phyloP scores from a whole-genome alignment of 2,888 invertebrate genomes.

The Gymnosoma rotundatum region DNA sequence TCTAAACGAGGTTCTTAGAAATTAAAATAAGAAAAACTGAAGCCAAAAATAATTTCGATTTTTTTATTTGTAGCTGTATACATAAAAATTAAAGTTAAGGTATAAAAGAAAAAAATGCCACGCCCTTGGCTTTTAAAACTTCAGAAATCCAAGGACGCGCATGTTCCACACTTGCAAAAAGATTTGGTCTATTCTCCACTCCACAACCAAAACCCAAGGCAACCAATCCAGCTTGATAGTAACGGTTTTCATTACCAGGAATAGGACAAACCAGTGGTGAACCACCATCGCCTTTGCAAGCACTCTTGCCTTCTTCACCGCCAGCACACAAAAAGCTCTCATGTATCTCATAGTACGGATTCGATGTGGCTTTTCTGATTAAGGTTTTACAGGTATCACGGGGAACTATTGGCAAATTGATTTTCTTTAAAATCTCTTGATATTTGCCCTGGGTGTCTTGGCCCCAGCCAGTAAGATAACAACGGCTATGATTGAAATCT shows the following conservation, averaged over 20 bases:
- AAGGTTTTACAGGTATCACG: conserved; percentile 81
- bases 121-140: conserved; percentile 77
- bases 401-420: conserved; percentile 88
- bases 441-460: conserved; percentile 83
- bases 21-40: too few species aligned
- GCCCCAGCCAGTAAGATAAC: conserved; percentile 81
- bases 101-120: conserved; percentile 74
- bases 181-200: conserved; percentile 86
- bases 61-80: not conserved
- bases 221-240: conserved; percentile 85
- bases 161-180: conserved; percentile 87
- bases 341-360: conserved; percentile 86
- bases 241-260: conserved; percentile 76
- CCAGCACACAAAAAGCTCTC: conserved; percentile 90
- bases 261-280: conserved; percentile 90
- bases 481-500: conserved; percentile 77
- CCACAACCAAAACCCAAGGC: conserved; percentile 94
- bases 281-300: conserved; percentile 91
- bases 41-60: too few species aligned
- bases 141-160: conserved; percentile 88
- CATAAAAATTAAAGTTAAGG: conserved; percentile 61
- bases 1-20: too few species aligned
- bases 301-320: conserved; percentile 88
- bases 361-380: conserved; percentile 87
- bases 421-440: conserved; percentile 86